These are phyloP conservation scores for Nestor notabilis DNA, from an alignment of 2,113 vertebrate species.

Conservation along the genomic window DNA sequence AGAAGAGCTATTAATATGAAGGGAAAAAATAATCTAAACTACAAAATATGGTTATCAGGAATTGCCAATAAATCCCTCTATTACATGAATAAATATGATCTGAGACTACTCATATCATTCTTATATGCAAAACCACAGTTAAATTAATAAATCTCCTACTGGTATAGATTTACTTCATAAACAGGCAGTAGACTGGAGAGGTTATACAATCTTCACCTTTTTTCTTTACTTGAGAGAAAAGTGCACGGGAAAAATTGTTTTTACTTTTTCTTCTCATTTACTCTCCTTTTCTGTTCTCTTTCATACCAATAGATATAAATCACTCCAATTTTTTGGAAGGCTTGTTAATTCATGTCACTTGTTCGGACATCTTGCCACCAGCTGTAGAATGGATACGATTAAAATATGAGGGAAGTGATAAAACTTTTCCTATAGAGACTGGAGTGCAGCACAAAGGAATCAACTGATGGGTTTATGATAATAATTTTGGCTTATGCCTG, in stretches of 20 bases:
- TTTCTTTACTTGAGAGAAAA: not conserved
- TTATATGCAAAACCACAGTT: not conserved
- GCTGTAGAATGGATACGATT: constrained; percentile 28
- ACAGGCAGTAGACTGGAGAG: not conserved
- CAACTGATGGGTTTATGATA: not conserved
- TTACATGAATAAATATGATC: constrained; percentile 9
- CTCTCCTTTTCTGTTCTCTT: not conserved
- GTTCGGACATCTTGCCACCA: constrained; percentile 40
- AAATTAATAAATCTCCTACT: not conserved
- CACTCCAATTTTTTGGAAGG: not conserved
- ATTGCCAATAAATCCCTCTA: not conserved
- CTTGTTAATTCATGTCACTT: not conserved
- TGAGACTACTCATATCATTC: not conserved
- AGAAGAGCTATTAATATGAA: not conserved
- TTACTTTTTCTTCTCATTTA: not conserved
- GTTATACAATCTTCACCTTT: not conserved
- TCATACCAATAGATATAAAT: not conserved
- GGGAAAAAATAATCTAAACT: not conserved
- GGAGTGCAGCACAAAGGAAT: not conserved
- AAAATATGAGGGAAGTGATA: constrained; percentile 18
- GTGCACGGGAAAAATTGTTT: not conserved
- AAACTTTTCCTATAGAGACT: not conserved
- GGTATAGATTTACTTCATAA: constrained; percentile 1
- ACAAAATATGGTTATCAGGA: not conserved
- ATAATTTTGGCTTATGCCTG: not conserved